Conservation (phyloP, 2,888 invertebrate species). For the Caenorhabditis afra region DNA sequence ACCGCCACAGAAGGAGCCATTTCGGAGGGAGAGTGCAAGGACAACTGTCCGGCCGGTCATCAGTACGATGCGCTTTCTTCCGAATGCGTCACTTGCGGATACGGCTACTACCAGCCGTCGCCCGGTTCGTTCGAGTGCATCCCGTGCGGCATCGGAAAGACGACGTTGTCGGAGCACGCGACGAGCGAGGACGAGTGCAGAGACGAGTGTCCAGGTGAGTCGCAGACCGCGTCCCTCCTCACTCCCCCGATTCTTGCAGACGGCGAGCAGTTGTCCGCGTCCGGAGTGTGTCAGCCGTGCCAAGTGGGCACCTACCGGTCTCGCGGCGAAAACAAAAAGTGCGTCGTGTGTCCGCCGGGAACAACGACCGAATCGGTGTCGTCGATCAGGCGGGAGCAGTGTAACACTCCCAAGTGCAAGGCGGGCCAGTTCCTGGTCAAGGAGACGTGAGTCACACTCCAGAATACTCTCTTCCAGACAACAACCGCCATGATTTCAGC, state of each 20-base stretch:
- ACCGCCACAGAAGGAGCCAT: conserved; percentile 76
- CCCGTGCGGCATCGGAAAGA: conserved; percentile 80
- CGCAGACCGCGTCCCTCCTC: no score
- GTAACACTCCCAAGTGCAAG: conserved; percentile 90
- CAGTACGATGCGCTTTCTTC: conserved; percentile 73
- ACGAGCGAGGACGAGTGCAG: conserved; percentile 78
- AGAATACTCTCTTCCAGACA: not conserved
- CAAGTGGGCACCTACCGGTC: conserved; percentile 91
- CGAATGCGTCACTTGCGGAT: conserved; percentile 76
- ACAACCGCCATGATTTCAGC: conserved; percentile 60
- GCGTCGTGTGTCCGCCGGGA: conserved; percentile 90
- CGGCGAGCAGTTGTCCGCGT: conserved; percentile 83
- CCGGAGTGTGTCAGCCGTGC: conserved; percentile 93
- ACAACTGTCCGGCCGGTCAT: conserved; percentile 79
- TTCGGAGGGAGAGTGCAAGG: conserved; percentile 78
- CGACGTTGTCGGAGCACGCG: conserved; percentile 76
- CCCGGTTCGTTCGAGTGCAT: conserved; percentile 76
- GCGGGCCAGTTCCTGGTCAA: conserved; percentile 92
- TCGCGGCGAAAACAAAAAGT: conserved; percentile 91
- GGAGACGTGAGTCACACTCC: conserved; percentile 83
- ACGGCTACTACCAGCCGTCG: conserved; percentile 80
- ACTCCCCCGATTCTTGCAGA: conserved; percentile 66
- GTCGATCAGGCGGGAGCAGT: conserved; percentile 90
- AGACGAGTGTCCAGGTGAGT: conserved; percentile 78
- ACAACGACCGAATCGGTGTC: conserved; percentile 92